Evolutionary conservation across 2,888 invertebrate genomes (phyloP), one percentile per base, ranked within the genome.

Genomic region (Pollenia griseotomentosa): DNA sequence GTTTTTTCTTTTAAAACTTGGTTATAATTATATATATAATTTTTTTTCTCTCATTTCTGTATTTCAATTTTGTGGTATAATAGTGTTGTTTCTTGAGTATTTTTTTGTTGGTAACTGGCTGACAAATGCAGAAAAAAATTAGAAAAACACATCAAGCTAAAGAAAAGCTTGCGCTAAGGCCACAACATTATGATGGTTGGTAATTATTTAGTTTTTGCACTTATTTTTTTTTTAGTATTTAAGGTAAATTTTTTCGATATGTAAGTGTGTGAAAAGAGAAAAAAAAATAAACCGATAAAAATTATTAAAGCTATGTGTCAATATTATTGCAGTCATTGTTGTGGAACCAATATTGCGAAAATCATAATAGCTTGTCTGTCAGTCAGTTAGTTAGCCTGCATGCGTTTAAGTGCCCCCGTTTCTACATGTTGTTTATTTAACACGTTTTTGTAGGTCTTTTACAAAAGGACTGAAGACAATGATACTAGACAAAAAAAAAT

Each of bases 321-420:
- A 75, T 59, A 68, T 57, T 12, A 66, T 23, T 78, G 61, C 12
- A 83, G 44, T 78, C 65, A 40, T 65, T 83, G 78, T 83, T 83
- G 78, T 77, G 83, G 71, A 77, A 77, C 83, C 57, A 48, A 33
- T 65, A 71, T 83, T 83, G 63, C 77, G n/a, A 48, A 77, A 77
- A 83, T 71, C 48, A 71, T 57, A 57, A 57, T 65, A 16, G 73
- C 61, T 74, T 74, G 51, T 77, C 23, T 46, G 68, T 42, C 61
- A 70, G 10, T 57, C 75, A 81, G 59, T 16, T 14, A 16, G 16
- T 53, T 19, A 51, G 74, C 33, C 14, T 5, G 70, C 46, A 12
- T 53, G 44, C 19, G 2, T 71, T 55, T 42, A 19, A 19, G 46
- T 57, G 11, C 19, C 44, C 19, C 44, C 44, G 12, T 42, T 70